Evolutionary conservation across 2,797 vertebrate genomes (phyloP), one percentile per base, ranked within the genome.

Genomic region (Hemibagrus guttatus): DNA sequence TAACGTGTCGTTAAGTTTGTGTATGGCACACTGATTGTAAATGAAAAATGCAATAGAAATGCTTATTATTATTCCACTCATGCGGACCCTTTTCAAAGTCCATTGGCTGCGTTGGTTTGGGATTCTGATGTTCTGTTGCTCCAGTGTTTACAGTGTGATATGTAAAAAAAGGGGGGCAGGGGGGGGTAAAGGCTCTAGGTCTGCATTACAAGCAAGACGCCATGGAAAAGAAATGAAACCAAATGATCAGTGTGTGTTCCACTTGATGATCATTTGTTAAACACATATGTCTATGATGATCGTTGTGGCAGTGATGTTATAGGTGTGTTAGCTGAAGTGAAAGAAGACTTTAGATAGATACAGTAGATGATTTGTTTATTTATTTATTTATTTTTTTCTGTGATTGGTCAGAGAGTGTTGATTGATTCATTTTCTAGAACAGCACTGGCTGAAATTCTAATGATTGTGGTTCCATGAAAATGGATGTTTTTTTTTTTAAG

Each of bases 121-220:
- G 49, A 46, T 13, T 82, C 52, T 82, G 35, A 78, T 76, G 54
- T 86, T 81, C 75, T 78, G 64, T 31, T 83, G 42, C 83, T 87
- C 61, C 52, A 64, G 21, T 86, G 81, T 63, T 84, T 61, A 54
- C 21, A 39, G 28, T 54, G 39, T n/a, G n/a, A n/a, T n/a, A n/a
- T n/a, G n/a, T n/a, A n/a, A n/a, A n/a, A n/a, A n/a, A n/a, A n/a
- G n/a, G n/a, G n/a, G n/a, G n/a, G n/a, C n/a, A n/a, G n/a, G n/a
- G n/a, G n/a, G n/a, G n/a, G n/a, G n/a, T n/a, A n/a, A n/a, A n/a
- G n/a, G n/a, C n/a, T n/a, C 7, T 49, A n/a, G 39, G 59, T 17
- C 58, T 61, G 13, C 42, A 66, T 26, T 49, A 82, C 63, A 66
- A 66, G 16, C 16, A 66, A 26, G 14, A 82, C 0, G 2, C 8